phyloP scores from a whole-genome alignment of 2,888 invertebrate species.

The Oscheius onirici region DNA sequence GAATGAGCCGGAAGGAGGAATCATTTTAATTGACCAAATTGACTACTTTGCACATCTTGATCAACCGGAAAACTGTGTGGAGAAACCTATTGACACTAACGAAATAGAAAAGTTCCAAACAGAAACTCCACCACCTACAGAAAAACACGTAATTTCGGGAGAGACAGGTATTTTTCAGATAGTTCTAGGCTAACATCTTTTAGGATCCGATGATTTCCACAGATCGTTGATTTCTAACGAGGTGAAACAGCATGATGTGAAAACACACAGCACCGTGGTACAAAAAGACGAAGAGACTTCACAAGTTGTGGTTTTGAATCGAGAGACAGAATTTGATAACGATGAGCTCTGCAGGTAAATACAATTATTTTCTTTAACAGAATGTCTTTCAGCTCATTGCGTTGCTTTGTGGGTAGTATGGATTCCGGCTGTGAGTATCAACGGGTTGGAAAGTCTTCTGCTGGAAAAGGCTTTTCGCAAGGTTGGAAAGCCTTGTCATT shows the following conservation, averaged over 20 bases:
- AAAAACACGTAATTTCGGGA: conserved; percentile 35
- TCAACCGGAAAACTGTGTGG: conserved; percentile 54
- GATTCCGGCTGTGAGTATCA: conserved; percentile 52
- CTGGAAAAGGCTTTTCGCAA: conserved; percentile 48
- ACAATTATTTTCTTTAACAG: background rate
- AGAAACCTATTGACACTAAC: conserved; percentile 35
- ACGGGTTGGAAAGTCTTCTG: conserved; percentile 46
- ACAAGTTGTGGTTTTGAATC: conserved; percentile 1
- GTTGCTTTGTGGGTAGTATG: conserved; percentile 46
- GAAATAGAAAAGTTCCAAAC: conserved; percentile 38
- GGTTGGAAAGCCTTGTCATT: conserved; percentile 46
- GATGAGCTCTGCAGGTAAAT: conserved; percentile 16
- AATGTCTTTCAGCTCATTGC: conserved; percentile 37
- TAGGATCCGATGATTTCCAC: conserved; percentile 5
- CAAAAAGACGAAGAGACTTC: conserved; percentile 18
- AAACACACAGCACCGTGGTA: background rate
- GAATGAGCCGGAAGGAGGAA: conserved; percentile 60
- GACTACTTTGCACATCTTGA: conserved; percentile 58
- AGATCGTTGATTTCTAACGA: conserved; percentile 23
- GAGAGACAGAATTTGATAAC: conserved; percentile 17
- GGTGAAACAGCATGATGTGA: conserved; percentile 23
- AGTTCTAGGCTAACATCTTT: background rate
- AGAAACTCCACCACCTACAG: background rate
- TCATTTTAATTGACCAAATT: conserved; percentile 56
- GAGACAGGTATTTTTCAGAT: conserved; percentile 32